Base-by-base conservation (phyloP, 2,888 invertebrate genomes). In the Sinohyriopsis cumingii region DNA sequence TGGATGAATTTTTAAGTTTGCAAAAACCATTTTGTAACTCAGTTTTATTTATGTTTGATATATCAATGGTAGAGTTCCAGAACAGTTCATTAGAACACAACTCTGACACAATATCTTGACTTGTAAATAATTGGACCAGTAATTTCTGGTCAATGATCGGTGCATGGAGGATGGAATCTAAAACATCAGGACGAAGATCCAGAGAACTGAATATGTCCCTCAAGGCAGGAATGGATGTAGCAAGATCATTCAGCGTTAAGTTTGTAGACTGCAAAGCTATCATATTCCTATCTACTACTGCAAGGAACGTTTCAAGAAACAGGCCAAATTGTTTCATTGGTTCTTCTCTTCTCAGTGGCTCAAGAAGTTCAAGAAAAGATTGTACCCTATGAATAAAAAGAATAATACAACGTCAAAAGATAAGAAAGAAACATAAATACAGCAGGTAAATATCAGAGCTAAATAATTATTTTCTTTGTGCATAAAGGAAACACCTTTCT, bases 211-310 rank as follows among this genome's bases (percentile, higher is more conserved):
- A 69, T 19, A 79, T 25, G 15, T 76, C 71, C 7, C 67, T 64
- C 9, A 83, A 68, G 19, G 64, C 55, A 25, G 83, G 81, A 45
- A 79, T 66, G 19, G 62, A 65, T 7, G 65, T 33, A 24, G 79
- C 63, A 45, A 80, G 55, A 45, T 76, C 70, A 19, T 76, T 72
- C 55, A 83, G 56, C 18, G 80, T 77, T 15, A 75, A 54, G 24
- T 65, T 76, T 54, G 72, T 63, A 18, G 70, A 73, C 55, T 78
- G 69, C 56, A 76, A 65, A 20, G 62, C 65, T 3, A 55, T 53
- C 25, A 82, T 22, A 59, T 83, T 77, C 4, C 70, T 69, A 53
- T 76, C 78, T 20, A 79, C n/a, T 5, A 82, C 54, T 12, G 71
- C 65, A 18, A 80, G 56, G 4, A 80, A 59, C 9, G 68, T 70